Evolutionary conservation across 2,113 vertebrate genomes (phyloP).

Genomic region (Pipra filicauda): DNA sequence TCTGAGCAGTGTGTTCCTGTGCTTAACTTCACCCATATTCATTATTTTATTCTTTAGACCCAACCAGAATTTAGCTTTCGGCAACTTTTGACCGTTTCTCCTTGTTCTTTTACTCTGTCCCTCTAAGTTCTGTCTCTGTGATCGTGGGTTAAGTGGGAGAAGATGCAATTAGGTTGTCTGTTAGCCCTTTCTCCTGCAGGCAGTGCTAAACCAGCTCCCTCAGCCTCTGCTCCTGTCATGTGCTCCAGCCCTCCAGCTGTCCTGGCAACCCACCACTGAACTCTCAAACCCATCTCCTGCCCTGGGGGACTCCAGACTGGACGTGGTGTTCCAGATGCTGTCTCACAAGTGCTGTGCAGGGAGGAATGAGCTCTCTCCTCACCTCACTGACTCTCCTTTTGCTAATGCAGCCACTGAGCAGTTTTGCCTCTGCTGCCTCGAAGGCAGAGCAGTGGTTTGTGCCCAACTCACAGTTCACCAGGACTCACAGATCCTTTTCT

Average conservation of each 20-base stretch:
- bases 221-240: not conserved
- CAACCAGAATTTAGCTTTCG: not conserved
- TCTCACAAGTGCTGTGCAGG: not conserved
- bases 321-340: not conserved
- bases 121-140: not conserved
- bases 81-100: not conserved
- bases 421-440: not conserved
- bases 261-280: not conserved
- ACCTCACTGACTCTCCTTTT: accelerated
- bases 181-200: not conserved
- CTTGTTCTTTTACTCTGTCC: not conserved
- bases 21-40: not conserved
- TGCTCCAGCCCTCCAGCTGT: not conserved
- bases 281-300: not conserved
- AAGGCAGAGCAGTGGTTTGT: not conserved
- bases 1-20: not conserved
- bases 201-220: not conserved
- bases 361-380: not conserved
- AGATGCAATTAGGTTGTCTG: not conserved
- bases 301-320: not conserved
- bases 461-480: not conserved
- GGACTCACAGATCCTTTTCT: not conserved
- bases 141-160: not conserved
- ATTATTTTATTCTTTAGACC: not conserved
- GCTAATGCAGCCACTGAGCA: not conserved